These are phyloP conservation scores for Paedocypris sp. DNA, from an alignment of 2,113 vertebrate species.

Conservation along the genomic window DNA sequence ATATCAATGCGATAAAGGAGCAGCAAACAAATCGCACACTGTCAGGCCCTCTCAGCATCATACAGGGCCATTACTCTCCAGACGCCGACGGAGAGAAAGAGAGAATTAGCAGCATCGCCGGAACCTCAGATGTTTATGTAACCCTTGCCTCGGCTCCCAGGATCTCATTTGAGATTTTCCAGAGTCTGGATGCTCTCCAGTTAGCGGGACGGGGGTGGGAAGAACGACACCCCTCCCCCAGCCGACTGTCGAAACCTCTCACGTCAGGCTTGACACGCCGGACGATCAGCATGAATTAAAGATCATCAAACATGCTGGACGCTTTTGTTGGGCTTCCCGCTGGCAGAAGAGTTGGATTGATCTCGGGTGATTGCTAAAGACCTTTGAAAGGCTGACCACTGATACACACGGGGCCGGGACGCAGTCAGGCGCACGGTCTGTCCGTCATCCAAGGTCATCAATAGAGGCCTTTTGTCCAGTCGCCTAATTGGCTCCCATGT, in stretches of 20 bases:
- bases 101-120: not conserved
- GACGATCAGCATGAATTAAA: conserved; percentile 43
- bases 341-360: conserved; percentile 41
- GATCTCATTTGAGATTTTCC: conserved; percentile 10
- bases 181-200: conserved; percentile 9
- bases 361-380: conserved; percentile 46
- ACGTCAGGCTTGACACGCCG: conserved; percentile 38
- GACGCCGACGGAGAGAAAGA: conserved; percentile 1
- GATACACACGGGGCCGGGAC: not conserved
- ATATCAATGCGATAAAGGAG: conserved; percentile 25
- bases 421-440: conserved; percentile 31
- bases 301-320: conserved; percentile 34
- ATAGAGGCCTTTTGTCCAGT: conserved; percentile 64
- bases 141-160: not conserved
- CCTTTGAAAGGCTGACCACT: conserved; percentile 5
- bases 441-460: conserved; percentile 60
- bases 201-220: not conserved
- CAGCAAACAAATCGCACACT: conserved; percentile 47
- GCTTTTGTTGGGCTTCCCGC: conserved; percentile 35
- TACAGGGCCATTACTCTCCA: conserved; percentile 23
- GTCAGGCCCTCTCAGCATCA: conserved; percentile 51
- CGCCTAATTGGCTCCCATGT: conserved; percentile 65
- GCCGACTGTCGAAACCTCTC: conserved; percentile 34
- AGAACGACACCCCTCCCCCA: conserved; percentile 13
- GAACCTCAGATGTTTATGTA: conserved; percentile 19